Base-by-base conservation (phyloP, 2,797 vertebrate genomes). In the Synaphobranchus kaupii region DNA sequence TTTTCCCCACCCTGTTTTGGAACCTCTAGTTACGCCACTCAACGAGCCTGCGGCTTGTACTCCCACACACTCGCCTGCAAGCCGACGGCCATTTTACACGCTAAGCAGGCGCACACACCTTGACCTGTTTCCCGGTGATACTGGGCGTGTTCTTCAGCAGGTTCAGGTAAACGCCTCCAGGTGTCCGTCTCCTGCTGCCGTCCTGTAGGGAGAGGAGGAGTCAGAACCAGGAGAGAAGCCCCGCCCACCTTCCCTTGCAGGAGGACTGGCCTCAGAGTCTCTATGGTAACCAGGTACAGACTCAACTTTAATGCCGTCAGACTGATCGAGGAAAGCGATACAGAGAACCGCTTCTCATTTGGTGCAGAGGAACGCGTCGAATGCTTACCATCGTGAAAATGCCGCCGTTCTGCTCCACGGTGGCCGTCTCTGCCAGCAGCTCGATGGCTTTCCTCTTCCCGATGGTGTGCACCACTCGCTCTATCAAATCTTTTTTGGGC, bases 131-230 rank as follows among this genome's bases (percentile, higher is more conserved):
- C 84, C 95, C 95, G 83, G 95, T 96, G 94, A 99, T 93, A 90
- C 97, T 98, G 4, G 98, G 97, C 0, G 97, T 98, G 91, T 97
- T 98, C 93, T 99, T 99, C 91, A 99, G 91, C 54, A 99, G 94
- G 92, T 99, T 97, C 88, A 99, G 95, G 90, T 97, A 99, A 73
- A 99, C 99, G 0, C 99, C 99, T 0, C 99, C 98, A 0, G 99
- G 98, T 0, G 98, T 99, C 90, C 98, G 96, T 85, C 99, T 96
- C 91, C 99, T 96, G 91, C 96, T 97, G 89, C 98, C 98, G n/a
- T 97, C 97, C 97, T 98, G 91, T 82, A 92, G 0, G 0, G 63
- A 91, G 92, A 25, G 88, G 17, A 76, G 89, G 20, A 76, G 54
- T 86, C 39, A 8, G 4, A 50, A 52, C 7, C 17, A 28, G 52